These are phyloP conservation scores for Melanotaenia boesemani DNA, from an alignment of 2,797 vertebrate genomes.

Conservation along the genomic window DNA sequence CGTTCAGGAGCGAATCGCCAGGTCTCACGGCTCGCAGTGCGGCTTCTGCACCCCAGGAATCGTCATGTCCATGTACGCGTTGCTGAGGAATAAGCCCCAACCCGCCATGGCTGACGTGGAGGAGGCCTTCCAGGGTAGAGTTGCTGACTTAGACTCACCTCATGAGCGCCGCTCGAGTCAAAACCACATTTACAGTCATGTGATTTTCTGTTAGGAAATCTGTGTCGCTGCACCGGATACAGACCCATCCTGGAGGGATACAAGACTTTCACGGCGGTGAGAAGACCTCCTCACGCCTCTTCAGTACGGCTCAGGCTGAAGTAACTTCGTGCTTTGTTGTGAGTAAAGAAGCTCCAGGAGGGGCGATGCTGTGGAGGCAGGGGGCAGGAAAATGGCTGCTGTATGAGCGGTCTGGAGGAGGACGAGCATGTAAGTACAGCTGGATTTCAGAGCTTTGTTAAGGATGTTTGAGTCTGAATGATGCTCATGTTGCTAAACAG, in stretches of 20 bases:
- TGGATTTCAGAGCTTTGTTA: neutral
- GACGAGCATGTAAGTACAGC: conserved; percentile 2
- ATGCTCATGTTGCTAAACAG: conserved; percentile 20
- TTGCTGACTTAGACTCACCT: too few relatives aligned
- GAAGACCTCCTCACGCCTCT: conserved; percentile 27
- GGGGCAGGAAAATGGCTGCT: conserved; percentile 82
- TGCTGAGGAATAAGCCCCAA: conserved; percentile 87
- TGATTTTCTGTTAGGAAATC: conserved; percentile 82
- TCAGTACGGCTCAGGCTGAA: neutral
- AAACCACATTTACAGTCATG: neutral
- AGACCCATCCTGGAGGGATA: conserved; percentile 91
- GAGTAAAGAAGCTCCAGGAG: conserved; percentile 70
- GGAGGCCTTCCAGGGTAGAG: conserved; percentile 92
- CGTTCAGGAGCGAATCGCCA: conserved; percentile 90
- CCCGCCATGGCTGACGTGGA: conserved; percentile 89
- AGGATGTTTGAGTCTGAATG: neutral
- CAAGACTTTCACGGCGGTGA: conserved; percentile 88
- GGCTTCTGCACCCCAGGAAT: conserved; percentile 97
- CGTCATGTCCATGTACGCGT: conserved; percentile 95
- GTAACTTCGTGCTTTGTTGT: neutral
- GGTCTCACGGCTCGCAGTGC: conserved; percentile 94
- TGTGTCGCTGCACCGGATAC: conserved; percentile 94
- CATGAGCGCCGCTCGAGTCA: neutral
- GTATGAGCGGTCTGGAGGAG: conserved; percentile 53
- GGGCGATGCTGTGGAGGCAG: conserved; percentile 84